Evolutionary conservation across 2,888 invertebrate species (phyloP), one percentile per base, ranked within the genome.

Genomic region (Blera fallax): DNA sequence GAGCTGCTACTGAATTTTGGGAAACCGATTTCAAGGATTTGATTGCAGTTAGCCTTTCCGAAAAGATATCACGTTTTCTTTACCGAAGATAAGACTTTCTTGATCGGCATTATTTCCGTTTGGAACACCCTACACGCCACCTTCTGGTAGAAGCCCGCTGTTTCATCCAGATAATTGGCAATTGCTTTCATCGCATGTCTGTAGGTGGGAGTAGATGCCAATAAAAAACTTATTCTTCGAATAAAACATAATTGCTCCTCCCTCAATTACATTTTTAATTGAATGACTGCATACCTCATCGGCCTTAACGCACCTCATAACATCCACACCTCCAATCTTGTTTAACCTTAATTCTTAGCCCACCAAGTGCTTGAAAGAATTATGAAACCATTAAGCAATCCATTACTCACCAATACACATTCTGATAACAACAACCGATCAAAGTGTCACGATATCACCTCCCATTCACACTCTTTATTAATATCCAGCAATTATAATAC

Each of bases 401-500:
- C 16, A 65, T 82, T 72, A 65, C 34, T 82, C 65, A 65, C 18
- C 50, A 54, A 40, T 76, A 14, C 11, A 14, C 37, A n/a, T n/a
- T 14, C 8, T 54, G 54, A 50, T 70, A 32, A 45, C 37, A 64
- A 64, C 24, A 50, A 69, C 48, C 37, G 69, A 58, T 56, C n/a
- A 16, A 43, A 65, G 45, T 82, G 69, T 21, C 64, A 5, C 34
- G 50, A 43, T 52, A 62, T 34, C 58, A 64, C 58, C 77, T 65
- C 52, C 72, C 45, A 77, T 83, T 60, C 54, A 24, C 72, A 62
- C 60, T 50, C 8, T 43, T 43, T 72, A 67, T 54, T 56, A 60
- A 77, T 70, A 21, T 18, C 45, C n/a, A 45, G 14, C 52, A 62
- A 50, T 70, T 65, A 67, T 45, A 27, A 37, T 52, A 50, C 58